Evolutionary conservation across 2,113 vertebrate species (phyloP), one percentile per base, ranked within the genome.

Genomic region (Mellivora capensis): DNA sequence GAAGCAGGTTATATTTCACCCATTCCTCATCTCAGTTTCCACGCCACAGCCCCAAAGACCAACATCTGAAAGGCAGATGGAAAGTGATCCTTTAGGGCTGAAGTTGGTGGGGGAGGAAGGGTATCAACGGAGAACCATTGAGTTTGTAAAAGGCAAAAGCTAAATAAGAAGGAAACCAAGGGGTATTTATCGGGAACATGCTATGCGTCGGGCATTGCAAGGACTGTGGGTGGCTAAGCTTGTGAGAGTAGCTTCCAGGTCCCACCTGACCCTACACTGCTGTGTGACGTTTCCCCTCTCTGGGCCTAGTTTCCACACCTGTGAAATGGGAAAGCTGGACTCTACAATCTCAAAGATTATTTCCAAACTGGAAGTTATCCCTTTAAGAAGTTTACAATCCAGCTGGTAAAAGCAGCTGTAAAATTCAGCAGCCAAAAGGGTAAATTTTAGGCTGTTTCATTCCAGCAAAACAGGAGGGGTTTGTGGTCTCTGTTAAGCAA

Each of bases 1-100:
- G 94, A 84, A 57, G 44, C 69, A 72, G 97, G 57, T 96, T 95
- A 37, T 74, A 72, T 97, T 97, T 98, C 98, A 96, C 95, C 72
- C 47, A 5, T 6, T 34, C 69, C 67, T 94, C 92, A 20, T 87
- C 95, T 96, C 97, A 85, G 87, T 74, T 98, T 98, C 97, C 83
- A 82, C 87, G 27, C 1, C 14, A 81, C 67, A 84, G 44, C 44
- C 52, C 18, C 84, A n/a, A 81, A 92, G 64, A 89, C 95, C 89
- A 81, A 79, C 4, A 0, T n/a, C 71, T 29, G 74, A 97, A 69
- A 91, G n/a, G n/a, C 77, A 95, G 82, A 11, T 42, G 87, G 25
- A 93, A 95, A 79, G 72, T 14, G 86, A 94, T 91, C 93, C 91
- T 31, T 18, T 69, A 54, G 64, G n/a, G 10, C 6, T 27, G 31